Percentiles rank a stretch among this genome's conserved stretches.
Evolutionary conservation across 1,140 invertebrate genomes (phyloP).

Genomic region (Liolophura sinensis): DNA sequence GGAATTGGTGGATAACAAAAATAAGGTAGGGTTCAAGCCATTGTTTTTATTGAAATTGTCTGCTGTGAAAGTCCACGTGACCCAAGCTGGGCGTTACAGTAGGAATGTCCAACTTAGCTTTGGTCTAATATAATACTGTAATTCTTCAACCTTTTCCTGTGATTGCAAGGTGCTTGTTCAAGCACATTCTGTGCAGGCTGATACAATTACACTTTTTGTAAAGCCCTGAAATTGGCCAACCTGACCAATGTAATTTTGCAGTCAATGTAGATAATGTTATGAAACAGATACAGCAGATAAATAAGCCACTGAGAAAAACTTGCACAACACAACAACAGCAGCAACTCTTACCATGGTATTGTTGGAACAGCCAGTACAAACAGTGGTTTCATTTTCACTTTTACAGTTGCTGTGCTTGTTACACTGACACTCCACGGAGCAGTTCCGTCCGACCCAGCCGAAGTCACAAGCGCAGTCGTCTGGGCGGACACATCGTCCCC

Average conservation of each 20-base stretch:
- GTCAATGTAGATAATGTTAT: neutral
- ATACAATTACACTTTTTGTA: no score
- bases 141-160: no score
- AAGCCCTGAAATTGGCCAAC: no score
- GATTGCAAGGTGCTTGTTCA: no score
- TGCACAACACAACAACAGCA: neutral
- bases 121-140: no score
- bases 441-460: constrained; percentile 92
- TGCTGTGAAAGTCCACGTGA: no score
- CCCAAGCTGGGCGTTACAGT: no score
- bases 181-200: no score
- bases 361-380: constrained; percentile 85
- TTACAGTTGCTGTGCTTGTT: constrained; percentile 92
- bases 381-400: constrained; percentile 79
- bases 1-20: no score
- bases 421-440: constrained; percentile 90
- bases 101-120: no score
- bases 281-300: neutral
- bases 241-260: neutral
- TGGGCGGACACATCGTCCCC: constrained; percentile 83
- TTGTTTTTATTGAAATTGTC: no score
- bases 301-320: neutral
- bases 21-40: no score
- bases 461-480: constrained; percentile 89
- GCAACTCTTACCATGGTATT: constrained; percentile 76